Evolutionary conservation across 2,888 invertebrate species (phyloP), one percentile per base, ranked within the genome.

Genomic region (Aphrophora alni): DNA sequence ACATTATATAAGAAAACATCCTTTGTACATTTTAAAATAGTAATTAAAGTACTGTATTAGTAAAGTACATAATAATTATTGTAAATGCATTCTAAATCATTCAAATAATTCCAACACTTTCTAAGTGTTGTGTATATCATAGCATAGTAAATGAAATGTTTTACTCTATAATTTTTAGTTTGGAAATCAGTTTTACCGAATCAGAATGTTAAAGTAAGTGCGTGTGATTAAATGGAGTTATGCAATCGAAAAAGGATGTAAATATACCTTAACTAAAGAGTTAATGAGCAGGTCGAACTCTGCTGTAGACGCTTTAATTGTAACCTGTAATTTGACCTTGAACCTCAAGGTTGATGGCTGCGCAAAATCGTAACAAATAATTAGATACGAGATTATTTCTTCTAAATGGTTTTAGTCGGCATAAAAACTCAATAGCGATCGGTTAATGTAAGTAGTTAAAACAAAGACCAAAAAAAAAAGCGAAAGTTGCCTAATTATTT

Each of bases 341-440:
- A 59, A 59, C 59, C 59, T 59, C 59, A 59, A 59, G 59, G 59
- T 14, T 59, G 59, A 21, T 59, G 59, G 59, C 59, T 21, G 59
- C n/a, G 59, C 59, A 14, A 59, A 59, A 59, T 59, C 59, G 59
- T 59, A 59, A 59, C 59, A 59, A 59, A 59, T 59, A 59, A 59
- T 59, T 59, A 59, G 59, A 21, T 21, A 21, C 59, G 7, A 59
- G 59, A 21, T 2, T 44, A 44, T 44, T 44, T 44, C 44, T 44
- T 17, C 17, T 59, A 59, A 59, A 59, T 59, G 59, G 59, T 59
- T 59, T 59, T n/a, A 1, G 59, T 59, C 59, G 12, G 59, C 59
- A 59, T 21, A 59, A 33, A 33, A 33, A 33, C 33, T 33, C 33
- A 33, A 59, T 14, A 21, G 21, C 10, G 12, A 44, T 44, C 21